Evolutionary conservation across 1,140 invertebrate species (phyloP), one percentile per base, ranked within the genome.

Genomic region (Hesperophylax magnus): DNA sequence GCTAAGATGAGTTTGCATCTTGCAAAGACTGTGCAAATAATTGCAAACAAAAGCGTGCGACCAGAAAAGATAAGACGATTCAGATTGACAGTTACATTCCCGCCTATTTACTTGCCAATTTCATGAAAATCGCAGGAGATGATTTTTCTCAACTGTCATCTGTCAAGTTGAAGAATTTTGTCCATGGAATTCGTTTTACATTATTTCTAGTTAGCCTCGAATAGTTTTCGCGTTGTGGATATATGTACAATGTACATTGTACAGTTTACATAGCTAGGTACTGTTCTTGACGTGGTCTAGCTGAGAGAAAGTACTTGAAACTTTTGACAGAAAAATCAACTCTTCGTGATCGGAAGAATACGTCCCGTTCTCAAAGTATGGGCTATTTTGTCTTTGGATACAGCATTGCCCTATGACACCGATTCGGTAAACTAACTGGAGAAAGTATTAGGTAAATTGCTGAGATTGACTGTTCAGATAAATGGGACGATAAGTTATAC

Each of bases 321-420:
- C n/a, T 56, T 77, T 24, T 76, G 74, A 76, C 74, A 61, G 75
- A 77, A 77, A 77, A 77, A 77, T 77, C 24, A 11, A 47, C 24
- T 39, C 56, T 39, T 60, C 75, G 56, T 47, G 75, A 77, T 77
- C 58, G 47, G 74, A 76, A 61, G 17, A 47, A 47, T 47, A 31
- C 22, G 75, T 77, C 75, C 75, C 75, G 75, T 77, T 77, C 75
- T 77, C 75, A 63, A n/a, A 77, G 56, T 77, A 20, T 63, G 75
- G 6, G 31, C 27, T 77, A 54, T 75, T 56, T 77, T 77, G 75
- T 77, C 75, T 77, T 63, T 75, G 72, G 54, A 27, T 72, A 72
- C 34, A 20, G 47, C 22, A 34, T 31, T 63, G 75, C 22, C 75
- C 75, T 63, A 17, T 77, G 75, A 77, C 75, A 77, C 27, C 39